Percentiles rank a stretch among this genome's conserved stretches.
These are phyloP conservation scores for Dynastes hyllus DNA, from an alignment of 2,888 invertebrate species.

Conservation along the genomic window DNA sequence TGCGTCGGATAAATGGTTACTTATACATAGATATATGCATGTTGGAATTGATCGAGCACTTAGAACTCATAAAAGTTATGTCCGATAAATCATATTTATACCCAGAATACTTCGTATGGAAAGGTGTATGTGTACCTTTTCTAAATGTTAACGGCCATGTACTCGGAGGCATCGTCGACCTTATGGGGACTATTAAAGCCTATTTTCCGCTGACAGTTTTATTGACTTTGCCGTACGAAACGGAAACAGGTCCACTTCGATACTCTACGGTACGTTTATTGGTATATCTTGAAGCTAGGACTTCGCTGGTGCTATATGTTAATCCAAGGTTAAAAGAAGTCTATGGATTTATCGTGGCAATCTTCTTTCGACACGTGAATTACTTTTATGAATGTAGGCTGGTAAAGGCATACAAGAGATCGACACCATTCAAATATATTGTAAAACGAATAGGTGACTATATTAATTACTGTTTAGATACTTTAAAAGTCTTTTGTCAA, in stretches of 20 bases:
- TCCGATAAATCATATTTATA: constrained; percentile 20
- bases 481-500: too few relatives aligned
- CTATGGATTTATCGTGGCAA: too few relatives aligned
- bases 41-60: neutral
- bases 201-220: constrained; percentile 27
- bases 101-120: neutral
- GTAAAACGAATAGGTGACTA: too few relatives aligned
- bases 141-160: constrained; percentile 18
- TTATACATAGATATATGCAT: neutral
- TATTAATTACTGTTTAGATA: too few relatives aligned
- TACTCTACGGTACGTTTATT: too few relatives aligned
- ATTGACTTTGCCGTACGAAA: constrained; percentile 17
- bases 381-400: too few relatives aligned
- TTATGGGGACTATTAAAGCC: constrained; percentile 20
- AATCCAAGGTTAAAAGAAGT: too few relatives aligned
- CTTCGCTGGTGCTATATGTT: too few relatives aligned
- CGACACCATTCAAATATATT: too few relatives aligned
- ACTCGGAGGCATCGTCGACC: constrained; percentile 19
- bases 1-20: neutral
- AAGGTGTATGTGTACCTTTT: neutral
- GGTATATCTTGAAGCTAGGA: too few relatives aligned
- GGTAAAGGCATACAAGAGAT: too few relatives aligned
- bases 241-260: neutral
- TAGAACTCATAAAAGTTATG: neutral
- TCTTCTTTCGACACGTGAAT: too few relatives aligned